These are phyloP conservation scores for Poeciliopsis retropinna DNA, from an alignment of 2,113 vertebrate species.

Conservation along the genomic window DNA sequence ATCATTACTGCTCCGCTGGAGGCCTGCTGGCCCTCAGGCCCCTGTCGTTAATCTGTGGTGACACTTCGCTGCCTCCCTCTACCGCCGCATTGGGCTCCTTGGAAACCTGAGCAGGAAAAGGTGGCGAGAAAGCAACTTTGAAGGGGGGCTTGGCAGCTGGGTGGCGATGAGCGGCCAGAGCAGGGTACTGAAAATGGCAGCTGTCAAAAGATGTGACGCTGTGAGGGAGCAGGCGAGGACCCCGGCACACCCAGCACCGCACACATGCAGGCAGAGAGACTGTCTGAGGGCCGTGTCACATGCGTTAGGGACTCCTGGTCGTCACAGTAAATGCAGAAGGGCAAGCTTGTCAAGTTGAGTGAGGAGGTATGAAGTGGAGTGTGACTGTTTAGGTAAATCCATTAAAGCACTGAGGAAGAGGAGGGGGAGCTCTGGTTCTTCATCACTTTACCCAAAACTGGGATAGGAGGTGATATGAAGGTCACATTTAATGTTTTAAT, in stretches of 20 bases:
- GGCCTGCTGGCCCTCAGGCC: conserved; percentile 26
- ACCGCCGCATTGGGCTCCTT: conserved; percentile 39
- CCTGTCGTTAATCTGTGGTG: conserved; percentile 50
- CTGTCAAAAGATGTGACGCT: conserved; percentile 77
- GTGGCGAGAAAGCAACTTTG: conserved; percentile 51
- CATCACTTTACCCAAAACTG: conserved; percentile 4
- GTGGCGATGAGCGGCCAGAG: conserved; percentile 33
- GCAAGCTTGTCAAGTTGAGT: conserved; percentile 80
- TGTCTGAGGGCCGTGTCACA: conserved; percentile 77
- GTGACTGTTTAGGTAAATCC: conserved; percentile 74
- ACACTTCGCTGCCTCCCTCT: conserved; percentile 39
- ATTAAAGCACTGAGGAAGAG: conserved; percentile 47
- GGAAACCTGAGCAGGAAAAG: conserved; percentile 58
- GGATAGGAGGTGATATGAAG: conserved; percentile 12
- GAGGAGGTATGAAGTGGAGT: conserved; percentile 73
- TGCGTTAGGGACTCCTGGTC: conserved; percentile 65
- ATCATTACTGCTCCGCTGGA: conserved; percentile 1
- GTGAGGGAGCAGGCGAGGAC: conserved; percentile 42
- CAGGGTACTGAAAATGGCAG: conserved; percentile 76
- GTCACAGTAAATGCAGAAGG: conserved; percentile 66
- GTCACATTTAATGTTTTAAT: conserved; percentile 5
- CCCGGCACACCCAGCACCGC: neutral
- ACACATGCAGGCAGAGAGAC: conserved; percentile 3
- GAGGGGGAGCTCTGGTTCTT: conserved; percentile 1
- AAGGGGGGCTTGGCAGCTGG: conserved; percentile 58